These are phyloP conservation scores for Penaeus monodon DNA, from an alignment of 2,888 invertebrate genomes.

Conservation along the genomic window DNA sequence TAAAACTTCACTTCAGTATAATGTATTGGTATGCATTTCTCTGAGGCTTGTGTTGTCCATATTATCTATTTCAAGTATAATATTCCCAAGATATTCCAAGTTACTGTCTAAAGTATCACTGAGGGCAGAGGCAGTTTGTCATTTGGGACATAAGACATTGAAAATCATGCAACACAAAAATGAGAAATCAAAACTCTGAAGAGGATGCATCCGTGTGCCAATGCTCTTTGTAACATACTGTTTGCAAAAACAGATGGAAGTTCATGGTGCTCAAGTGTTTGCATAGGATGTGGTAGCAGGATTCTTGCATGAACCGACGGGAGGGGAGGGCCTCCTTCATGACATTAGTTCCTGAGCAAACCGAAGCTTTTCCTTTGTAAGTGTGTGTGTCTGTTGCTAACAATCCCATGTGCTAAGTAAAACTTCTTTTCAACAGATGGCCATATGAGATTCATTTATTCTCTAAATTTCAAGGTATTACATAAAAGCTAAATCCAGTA, in stretches of 20 bases:
- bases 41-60: too few relatives aligned
- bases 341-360: conserved; percentile 18
- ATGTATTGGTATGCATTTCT: conserved; percentile 34
- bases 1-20: conserved; percentile 35
- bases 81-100: conserved; percentile 26
- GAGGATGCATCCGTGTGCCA: not conserved
- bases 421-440: too few relatives aligned
- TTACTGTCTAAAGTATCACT: conserved; percentile 49
- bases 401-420: conserved; percentile 4
- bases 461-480: too few relatives aligned
- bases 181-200: conserved; percentile 4
- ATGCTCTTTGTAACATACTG: conserved; percentile 14
- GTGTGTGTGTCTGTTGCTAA: too few relatives aligned
- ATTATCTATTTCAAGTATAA: conserved; percentile 1
- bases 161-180: conserved; percentile 13
- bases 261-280: conserved; percentile 25
- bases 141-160: conserved; percentile 19
- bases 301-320: conserved; percentile 25
- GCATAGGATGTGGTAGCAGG: conserved; percentile 12
- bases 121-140: conserved; percentile 44
- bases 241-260: not conserved
- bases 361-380: not conserved
- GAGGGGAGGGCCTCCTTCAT: not conserved
- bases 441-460: too few relatives aligned
- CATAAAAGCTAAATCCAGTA: too few relatives aligned